A percentile compares a stretch with the other conserved stretches of the same genome.
phyloP scores from a whole-genome alignment of 1,140 invertebrate species.

The Temnothorax curvispinosus region DNA sequence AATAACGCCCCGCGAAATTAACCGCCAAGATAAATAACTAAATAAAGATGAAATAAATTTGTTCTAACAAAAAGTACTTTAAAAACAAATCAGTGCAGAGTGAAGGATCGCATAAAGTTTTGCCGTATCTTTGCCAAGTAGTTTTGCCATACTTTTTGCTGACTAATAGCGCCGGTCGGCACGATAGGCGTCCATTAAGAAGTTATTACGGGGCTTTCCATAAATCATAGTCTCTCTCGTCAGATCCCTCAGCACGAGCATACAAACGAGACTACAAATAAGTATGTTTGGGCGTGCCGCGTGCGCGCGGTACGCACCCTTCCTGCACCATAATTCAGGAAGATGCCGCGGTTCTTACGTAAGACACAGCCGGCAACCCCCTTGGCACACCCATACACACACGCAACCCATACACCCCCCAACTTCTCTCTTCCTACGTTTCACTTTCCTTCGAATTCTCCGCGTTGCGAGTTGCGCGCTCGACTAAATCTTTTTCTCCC shows the following conservation, averaged over 20 bases:
- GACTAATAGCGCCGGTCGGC: conserved; percentile 55
- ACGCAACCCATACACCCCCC: neutral
- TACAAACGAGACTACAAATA: conserved; percentile 71
- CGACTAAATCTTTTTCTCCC: neutral
- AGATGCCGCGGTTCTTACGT: neutral
- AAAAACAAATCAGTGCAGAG: neutral
- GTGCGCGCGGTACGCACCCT: neutral
- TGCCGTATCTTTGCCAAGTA: conserved; percentile 3
- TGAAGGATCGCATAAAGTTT: neutral
- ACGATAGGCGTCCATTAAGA: conserved; percentile 65
- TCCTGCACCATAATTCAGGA: conserved; percentile 3
- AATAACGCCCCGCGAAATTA: neutral
- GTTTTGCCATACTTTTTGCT: neutral
- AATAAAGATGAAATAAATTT: conserved; percentile 25
- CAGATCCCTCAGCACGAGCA: conserved; percentile 51
- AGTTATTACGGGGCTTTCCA: conserved; percentile 64
- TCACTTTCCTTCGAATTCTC: neutral
- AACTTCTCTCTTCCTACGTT: neutral
- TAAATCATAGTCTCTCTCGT: conserved; percentile 68
- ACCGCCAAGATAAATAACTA: neutral
- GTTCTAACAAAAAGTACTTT: neutral
- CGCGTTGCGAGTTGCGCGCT: neutral
- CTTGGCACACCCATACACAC: neutral
- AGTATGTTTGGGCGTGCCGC: conserved; percentile 1
- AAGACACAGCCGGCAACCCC: neutral